Evolutionary conservation across 2,797 vertebrate species (phyloP), one percentile per base, ranked within the genome.

Genomic region (Smutsia temminckii): DNA sequence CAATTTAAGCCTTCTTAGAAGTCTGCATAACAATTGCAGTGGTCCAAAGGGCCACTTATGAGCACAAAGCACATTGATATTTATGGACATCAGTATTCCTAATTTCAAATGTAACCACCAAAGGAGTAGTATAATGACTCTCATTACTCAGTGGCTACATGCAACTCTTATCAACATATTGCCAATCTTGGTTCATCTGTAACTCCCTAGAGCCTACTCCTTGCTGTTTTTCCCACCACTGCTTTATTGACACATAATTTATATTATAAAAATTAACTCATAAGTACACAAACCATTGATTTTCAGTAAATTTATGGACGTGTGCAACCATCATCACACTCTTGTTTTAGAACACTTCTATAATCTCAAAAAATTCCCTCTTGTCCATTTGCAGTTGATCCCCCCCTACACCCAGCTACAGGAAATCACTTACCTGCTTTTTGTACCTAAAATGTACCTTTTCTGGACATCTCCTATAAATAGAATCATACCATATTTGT

Each of bases 1-100:
- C 16, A 59, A 59, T 79, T 34, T 93, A 85, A 92, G 72, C 23
- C 34, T 89, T 92, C 57, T 64, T 83, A 59, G 42, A 78, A 86
- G 42, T 75, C 34, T 64, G 32, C 5, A 29, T 68, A 46, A 80
- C 57, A 85, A 79, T 2, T 61, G 89, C 64, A 81, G 51, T 64
- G 61, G 25, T 46, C 21, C 75, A 69, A 69, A 94, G 32, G 57
- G 25, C 46, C 32, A 55, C 29, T 66, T 78, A 40, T 49, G 49
- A 72, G 29, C 34, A 37, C 87, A 74, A 92, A 55, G 3, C 74
- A 59, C 61, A 84, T 10, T 89, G 46, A 79, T 80, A 78, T 32
- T 77, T 69, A 8, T 77, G 40, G 59, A 11, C 3, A 34, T 32
- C 53, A 5, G 9, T 68, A 29, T 57, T 49, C 32, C n/a, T 64